phyloP scores from a whole-genome alignment of 2,113 vertebrate species.

The Halichoeres trimaculatus region DNA sequence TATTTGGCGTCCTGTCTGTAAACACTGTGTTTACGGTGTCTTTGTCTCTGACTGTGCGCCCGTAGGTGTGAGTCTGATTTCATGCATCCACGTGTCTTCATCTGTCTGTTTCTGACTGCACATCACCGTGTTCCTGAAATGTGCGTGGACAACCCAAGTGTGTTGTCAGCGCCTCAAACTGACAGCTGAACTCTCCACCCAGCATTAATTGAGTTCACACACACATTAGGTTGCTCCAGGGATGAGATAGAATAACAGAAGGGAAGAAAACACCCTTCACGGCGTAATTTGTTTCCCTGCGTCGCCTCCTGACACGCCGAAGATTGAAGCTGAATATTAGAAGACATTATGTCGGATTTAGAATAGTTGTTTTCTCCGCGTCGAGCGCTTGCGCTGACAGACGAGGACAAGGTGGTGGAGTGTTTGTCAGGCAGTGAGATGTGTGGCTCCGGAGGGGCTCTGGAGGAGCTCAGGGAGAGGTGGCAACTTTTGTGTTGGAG shows the following conservation, averaged over 20 bases:
- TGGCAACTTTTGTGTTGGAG: conserved; percentile 21
- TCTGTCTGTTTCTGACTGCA: neutral
- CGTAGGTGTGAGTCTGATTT: neutral
- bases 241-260: neutral
- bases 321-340: conserved; percentile 52
- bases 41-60: neutral
- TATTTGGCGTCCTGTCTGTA: no score
- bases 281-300: conserved; percentile 47
- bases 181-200: conserved; percentile 60
- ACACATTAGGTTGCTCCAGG: conserved; percentile 30
- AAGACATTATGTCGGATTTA: conserved; percentile 41
- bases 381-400: conserved; percentile 38
- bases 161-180: conserved; percentile 31
- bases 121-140: neutral
- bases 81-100: neutral
- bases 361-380: conserved; percentile 38
- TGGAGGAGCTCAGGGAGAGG: neutral
- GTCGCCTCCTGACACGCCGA: conserved; percentile 43
- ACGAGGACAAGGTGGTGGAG: conserved; percentile 21
- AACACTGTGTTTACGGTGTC: neutral
- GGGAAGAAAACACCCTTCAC: conserved; percentile 43
- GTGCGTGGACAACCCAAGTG: neutral
- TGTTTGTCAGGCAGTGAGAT: conserved; percentile 37
- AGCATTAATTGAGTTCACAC: conserved; percentile 61
- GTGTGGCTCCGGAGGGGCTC: neutral